A percentile compares a stretch with the other conserved stretches of the same genome.
Evolutionary conservation across 1,140 invertebrate genomes (phyloP).

Genomic region (Drosophila persimilis): DNA sequence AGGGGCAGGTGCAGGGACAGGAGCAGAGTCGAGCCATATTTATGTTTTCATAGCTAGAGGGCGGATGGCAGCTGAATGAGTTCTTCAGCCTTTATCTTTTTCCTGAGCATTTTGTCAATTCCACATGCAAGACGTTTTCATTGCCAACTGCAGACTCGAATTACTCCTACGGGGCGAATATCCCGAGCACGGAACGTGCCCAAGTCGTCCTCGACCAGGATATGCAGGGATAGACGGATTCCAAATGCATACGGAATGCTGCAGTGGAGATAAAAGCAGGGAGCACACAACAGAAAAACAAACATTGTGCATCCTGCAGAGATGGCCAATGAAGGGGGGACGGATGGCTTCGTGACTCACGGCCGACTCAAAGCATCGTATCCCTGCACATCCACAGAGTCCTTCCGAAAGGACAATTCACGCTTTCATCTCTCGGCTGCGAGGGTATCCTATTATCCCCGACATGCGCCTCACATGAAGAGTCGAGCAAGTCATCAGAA

Average conservation of each 20-base stretch:
- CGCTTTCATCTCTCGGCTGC: conserved; percentile 12
- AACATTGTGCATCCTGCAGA: conserved; percentile 15
- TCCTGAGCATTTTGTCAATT: conserved; percentile 44
- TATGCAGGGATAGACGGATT: conserved; percentile 42
- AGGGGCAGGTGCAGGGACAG: neutral
- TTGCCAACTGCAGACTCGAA: conserved; percentile 54
- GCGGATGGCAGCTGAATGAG: conserved; percentile 21
- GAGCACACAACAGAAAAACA: conserved; percentile 47
- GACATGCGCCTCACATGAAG: conserved; percentile 37
- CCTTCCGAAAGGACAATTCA: conserved; percentile 7
- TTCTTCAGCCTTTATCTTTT: conserved; percentile 6
- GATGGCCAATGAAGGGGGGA: conserved; percentile 18
- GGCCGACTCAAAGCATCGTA: too few species aligned
- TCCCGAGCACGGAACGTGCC: conserved; percentile 50
- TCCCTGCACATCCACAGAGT: neutral
- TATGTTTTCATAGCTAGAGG: conserved; percentile 42
- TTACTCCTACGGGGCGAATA: conserved; percentile 57
- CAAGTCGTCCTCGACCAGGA: conserved; percentile 35
- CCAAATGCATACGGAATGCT: conserved; percentile 50
- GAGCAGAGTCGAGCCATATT: conserved; percentile 31
- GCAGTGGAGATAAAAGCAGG: conserved; percentile 33
- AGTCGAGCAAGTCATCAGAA: conserved; percentile 54
- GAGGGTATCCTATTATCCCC: conserved; percentile 7
- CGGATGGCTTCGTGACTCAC: conserved; percentile 17
- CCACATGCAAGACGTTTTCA: conserved; percentile 56